Evolutionary conservation across 2,113 vertebrate genomes (phyloP), one percentile per base, ranked within the genome.

Genomic region (Chaetorhynchus papuensis): DNA sequence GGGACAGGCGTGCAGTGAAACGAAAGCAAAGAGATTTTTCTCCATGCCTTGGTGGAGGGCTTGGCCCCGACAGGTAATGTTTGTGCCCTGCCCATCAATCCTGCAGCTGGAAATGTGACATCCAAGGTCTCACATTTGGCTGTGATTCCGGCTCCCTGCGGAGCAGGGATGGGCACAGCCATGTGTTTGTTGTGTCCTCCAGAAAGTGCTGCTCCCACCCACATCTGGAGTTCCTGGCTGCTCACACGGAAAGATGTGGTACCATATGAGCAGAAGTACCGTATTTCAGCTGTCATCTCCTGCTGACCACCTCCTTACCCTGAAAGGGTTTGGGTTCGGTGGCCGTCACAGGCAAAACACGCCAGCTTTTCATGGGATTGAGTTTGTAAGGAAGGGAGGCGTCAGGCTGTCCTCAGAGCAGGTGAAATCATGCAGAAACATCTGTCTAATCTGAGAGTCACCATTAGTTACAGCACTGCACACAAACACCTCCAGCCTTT

Each of bases 211-310:
- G 57, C 61, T 84, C 28, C 2, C 4, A 88, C 66, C 23, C 26
- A 57, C 79, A 69, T 44, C 85, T 92, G 87, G 65, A 94, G 77
- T 4, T 71, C 49, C 83, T 94, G 84, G 87, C 75, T 74, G 50
- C 1, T 64, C 59, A 42, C 15, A 16, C 1, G 7, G 63, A 47
- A 57, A 74, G 83, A 47, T n/a, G 88, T 42, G 42, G 59, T 19
- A 16, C 59, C 64, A 9, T 10, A 23, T 22, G 37, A 72, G 50
- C 59, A 39, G 33, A 50, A 89, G 13, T 8, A 33, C 61, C 27
- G 11, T 7, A 77, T 65, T 59, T 76, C 74, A 85, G 57, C 87
- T 91, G 84, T 52, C 66, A n/a, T 37, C 66, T 66, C 49, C 42
- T 39, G 11, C 70, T 90, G 68, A 45, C 47, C 71, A 31, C 22